phyloP scores from a whole-genome alignment of 2,113 vertebrate species.

The Mungos mungo region DNA sequence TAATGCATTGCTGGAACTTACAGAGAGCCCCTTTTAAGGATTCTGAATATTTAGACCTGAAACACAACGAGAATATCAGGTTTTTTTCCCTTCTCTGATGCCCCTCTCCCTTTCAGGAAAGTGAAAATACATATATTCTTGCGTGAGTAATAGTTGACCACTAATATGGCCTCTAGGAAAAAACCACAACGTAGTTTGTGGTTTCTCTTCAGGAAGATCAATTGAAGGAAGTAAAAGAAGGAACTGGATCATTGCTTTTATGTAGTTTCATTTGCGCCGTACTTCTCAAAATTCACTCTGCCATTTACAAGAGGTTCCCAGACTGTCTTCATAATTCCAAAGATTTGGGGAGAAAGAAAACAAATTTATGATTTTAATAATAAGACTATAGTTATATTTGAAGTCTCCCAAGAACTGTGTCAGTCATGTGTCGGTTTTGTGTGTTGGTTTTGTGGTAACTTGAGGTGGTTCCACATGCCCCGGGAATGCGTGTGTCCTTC shows the following conservation, averaged over 20 bases:
- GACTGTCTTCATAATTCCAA: neutral
- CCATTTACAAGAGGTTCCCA: neutral
- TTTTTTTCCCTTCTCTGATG: neutral
- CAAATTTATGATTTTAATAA: neutral
- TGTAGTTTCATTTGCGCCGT: slow-evolving; percentile 52
- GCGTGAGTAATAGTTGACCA: slow-evolving; percentile 56
- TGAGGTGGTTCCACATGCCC: neutral
- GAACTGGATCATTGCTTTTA: slow-evolving; percentile 68
- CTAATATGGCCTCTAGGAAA: slow-evolving; percentile 64
- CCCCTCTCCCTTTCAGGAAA: slow-evolving; percentile 11
- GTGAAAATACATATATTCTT: neutral
- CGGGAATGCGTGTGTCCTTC: neutral
- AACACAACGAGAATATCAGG: neutral
- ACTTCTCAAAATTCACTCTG: slow-evolving; percentile 62
- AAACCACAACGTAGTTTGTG: slow-evolving; percentile 76
- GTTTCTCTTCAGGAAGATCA: slow-evolving; percentile 75
- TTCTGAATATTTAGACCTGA: neutral
- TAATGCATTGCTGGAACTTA: neutral
- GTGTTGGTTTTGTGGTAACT: neutral
- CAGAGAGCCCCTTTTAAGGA: neutral
- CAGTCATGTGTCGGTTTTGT: neutral
- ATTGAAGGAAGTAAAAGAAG: slow-evolving; percentile 76
- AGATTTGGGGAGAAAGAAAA: slow-evolving; percentile 35
- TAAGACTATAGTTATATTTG: slow-evolving; percentile 29
- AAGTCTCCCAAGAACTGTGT: slow-evolving; percentile 34